Evolutionary conservation across 2,888 invertebrate genomes (phyloP).

Genomic region (Torymus tubicola): DNA sequence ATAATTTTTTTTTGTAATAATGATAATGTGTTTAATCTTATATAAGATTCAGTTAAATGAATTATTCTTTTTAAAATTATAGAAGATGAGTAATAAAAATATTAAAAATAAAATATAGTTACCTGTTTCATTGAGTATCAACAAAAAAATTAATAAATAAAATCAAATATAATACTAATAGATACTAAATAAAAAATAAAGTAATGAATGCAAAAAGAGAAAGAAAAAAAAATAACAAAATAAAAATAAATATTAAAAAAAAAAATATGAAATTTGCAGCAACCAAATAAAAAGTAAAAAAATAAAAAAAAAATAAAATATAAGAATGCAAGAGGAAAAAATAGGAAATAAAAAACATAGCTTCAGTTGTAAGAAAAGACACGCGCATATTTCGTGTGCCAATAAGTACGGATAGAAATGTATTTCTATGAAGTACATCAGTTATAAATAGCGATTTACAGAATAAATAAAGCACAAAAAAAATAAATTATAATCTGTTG

Average conservation of each 20-base stretch:
- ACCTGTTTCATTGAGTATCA: background rate
- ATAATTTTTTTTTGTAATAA: too few species aligned
- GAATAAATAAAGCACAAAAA: conserved; percentile 46
- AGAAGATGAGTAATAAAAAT: conserved; percentile 5
- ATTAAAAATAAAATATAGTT: conserved; percentile 9
- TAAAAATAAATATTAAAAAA: background rate
- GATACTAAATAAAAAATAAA: too few species aligned
- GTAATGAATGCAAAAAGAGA: background rate
- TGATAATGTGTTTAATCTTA: too few species aligned
- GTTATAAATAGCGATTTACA: conserved; percentile 37
- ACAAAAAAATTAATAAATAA: conserved; percentile 5
- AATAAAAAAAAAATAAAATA: conserved; percentile 19
- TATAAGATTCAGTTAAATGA: background rate
- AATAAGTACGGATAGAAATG: conserved; percentile 48
- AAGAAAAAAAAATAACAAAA: conserved; percentile 31
- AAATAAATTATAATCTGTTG: conserved; percentile 9
- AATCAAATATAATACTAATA: background rate
- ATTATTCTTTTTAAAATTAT: background rate
- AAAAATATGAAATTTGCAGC: background rate
- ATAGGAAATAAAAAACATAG: conserved; percentile 40
- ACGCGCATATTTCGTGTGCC: conserved; percentile 13
- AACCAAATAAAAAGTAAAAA: background rate
- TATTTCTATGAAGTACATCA: conserved; percentile 48
- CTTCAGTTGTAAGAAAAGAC: conserved; percentile 40
- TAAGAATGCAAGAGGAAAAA: conserved; percentile 16